Conservation (phyloP, 1,140 invertebrate genomes). For the Cepaea nemoralis region DNA sequence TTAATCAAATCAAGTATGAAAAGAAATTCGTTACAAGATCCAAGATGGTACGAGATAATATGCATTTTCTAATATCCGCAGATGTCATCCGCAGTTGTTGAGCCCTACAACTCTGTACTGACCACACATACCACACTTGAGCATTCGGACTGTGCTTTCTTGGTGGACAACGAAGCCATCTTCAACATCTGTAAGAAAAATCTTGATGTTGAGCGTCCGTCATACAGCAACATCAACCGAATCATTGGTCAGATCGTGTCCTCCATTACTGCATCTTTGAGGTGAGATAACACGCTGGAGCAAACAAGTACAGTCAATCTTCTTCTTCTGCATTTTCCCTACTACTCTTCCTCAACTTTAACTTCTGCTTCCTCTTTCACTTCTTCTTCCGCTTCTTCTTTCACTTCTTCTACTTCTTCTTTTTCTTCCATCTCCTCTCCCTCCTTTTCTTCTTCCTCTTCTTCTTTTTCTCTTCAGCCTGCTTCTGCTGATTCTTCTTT, state of each 20-base stretch:
- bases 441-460: background rate
- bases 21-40: too few relatives aligned
- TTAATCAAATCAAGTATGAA: too few relatives aligned
- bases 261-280: constrained; percentile 75
- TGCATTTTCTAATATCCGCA: too few relatives aligned
- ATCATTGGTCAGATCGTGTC: constrained; percentile 72
- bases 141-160: constrained; percentile 42
- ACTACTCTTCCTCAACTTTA: background rate
- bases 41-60: too few relatives aligned
- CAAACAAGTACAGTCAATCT: too few relatives aligned
- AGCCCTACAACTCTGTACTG: constrained; percentile 63
- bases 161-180: constrained; percentile 8
- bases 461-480: too few relatives aligned
- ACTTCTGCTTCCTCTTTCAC: too few relatives aligned
- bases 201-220: constrained; percentile 51
- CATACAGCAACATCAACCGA: constrained; percentile 63
- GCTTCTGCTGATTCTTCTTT: too few relatives aligned
- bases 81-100: constrained; percentile 56
- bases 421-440: too few relatives aligned
- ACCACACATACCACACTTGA: constrained; percentile 35
- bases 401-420: background rate
- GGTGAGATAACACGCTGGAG: constrained; percentile 9
- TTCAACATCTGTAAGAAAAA: constrained; percentile 59
- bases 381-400: background rate
- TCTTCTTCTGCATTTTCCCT: too few relatives aligned